phyloP scores from a whole-genome alignment of 1,140 invertebrate species.

The Berghia stephanieae region DNA sequence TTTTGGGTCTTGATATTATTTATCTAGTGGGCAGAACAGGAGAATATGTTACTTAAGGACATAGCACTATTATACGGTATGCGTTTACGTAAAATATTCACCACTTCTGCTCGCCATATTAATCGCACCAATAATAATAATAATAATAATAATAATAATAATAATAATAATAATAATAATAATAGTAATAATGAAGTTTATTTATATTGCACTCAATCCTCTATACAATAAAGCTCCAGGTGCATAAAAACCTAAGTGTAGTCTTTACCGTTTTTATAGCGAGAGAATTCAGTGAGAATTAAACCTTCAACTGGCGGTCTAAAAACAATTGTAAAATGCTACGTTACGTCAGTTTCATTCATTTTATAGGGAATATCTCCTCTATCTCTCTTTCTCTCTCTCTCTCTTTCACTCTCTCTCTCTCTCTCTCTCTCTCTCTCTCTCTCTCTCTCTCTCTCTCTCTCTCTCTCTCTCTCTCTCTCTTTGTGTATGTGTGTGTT shows the following conservation, averaged over 20 bases:
- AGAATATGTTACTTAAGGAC: too few species aligned
- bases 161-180: background rate
- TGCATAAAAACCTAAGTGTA: background rate
- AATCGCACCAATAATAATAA: background rate
- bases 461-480: background rate
- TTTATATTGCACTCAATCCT: background rate
- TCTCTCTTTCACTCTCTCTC: conserved; percentile 11
- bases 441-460: conserved; percentile 17
- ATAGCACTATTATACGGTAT: too few species aligned
- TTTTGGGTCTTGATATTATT: too few species aligned
- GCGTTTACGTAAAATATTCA: background rate
- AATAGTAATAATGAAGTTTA: background rate
- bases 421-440: conserved; percentile 17
- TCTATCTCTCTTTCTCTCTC: background rate
- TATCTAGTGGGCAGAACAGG: too few species aligned
- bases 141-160: background rate
- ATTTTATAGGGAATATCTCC: background rate
- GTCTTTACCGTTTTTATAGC: background rate
- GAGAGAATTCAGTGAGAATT: too few species aligned
- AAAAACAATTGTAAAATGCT: background rate
- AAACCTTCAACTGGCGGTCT: too few species aligned
- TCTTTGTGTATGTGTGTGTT: background rate
- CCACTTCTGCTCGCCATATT: background rate
- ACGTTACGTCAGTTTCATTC: background rate
- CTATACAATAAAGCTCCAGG: too few species aligned